Evolutionary conservation across 2,888 invertebrate species (phyloP), one percentile per base, ranked within the genome.

Genomic region (Meghimatium bilineatum): DNA sequence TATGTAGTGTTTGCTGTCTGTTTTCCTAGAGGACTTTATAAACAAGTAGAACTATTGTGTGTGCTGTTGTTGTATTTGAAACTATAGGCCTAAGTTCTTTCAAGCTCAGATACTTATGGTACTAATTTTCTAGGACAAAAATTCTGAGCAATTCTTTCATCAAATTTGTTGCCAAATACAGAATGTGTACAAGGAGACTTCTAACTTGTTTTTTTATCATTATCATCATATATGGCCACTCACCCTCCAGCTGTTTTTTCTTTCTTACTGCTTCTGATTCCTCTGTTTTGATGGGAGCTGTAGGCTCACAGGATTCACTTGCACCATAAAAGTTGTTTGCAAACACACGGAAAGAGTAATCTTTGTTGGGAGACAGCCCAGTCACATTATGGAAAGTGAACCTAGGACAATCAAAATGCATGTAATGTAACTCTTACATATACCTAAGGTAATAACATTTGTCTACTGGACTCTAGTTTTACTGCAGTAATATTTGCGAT

Each of bases 241-340:
- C 82, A 91, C 92, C 92, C 87, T 90, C 90, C 82, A 85, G 32
- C 52, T 87, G 87, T 79, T 83, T 87, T 85, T 89, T 89, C 85
- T 88, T 89, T 80, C 89, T 89, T 32, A 87, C 86, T 32, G 87
- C 89, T 38, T 90, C 88, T 44, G 90, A 87, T 71, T 91, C 91
- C 34, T 92, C 92, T 8, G 92, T 93, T 84, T 90, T 91, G 84
- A 91, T 89, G 29, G 90, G 87, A 36, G 88, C 91, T 80, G 98
- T 97, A 0, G 97, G 95, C 84, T 98, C 98, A 89, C 99, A 99
- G 0, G 99, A 96, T 90, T 98, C 98, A 34, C 98, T 98, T 74
- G 98, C 95, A 8, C 99, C 99, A 94, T 99, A 99, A 87, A 99
- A 97, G 94, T 99, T 99, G 94, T 99, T 99, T 0, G 99, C 99